phyloP scores from a whole-genome alignment of 2,113 vertebrate species.

The Murina feae region DNA sequence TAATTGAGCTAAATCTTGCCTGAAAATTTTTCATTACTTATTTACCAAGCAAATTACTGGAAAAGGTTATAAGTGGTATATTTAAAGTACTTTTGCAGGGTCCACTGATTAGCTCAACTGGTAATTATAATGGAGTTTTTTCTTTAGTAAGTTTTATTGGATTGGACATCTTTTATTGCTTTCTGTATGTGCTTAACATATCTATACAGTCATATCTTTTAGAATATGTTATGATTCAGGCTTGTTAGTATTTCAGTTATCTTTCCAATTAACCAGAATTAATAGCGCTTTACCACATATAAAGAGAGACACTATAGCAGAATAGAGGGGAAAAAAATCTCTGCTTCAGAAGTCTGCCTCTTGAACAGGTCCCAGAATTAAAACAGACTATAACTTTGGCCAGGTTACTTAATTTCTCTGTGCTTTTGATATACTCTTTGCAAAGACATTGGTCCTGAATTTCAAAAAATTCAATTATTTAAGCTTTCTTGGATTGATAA shows the following conservation, averaged over 20 bases:
- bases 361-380: not conserved
- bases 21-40: conserved; percentile 18
- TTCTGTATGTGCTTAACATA: not conserved
- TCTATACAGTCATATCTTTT: conserved; percentile 3
- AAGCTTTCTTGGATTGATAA: not conserved
- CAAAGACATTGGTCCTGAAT: not conserved
- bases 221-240: conserved; percentile 31
- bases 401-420: conserved; percentile 8
- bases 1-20: conserved; percentile 20
- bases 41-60: not conserved
- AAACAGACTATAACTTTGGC: not conserved
- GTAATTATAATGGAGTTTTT: not conserved
- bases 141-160: not conserved
- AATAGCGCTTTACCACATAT: conserved; percentile 13
- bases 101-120: not conserved
- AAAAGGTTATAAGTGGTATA: not conserved
- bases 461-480: conserved; percentile 16
- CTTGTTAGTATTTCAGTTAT: conserved; percentile 32
- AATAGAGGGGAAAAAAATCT: not conserved
- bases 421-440: conserved; percentile 23
- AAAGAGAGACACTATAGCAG: not conserved
- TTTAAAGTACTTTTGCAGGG: conserved; percentile 22
- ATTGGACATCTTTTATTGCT: not conserved
- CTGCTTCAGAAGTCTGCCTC: not conserved
- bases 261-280: conserved; percentile 1